Percentiles rank a stretch among this genome's conserved stretches.
Evolutionary conservation across 1,140 invertebrate species (phyloP).

Genomic region (Bombus consobrinus): DNA sequence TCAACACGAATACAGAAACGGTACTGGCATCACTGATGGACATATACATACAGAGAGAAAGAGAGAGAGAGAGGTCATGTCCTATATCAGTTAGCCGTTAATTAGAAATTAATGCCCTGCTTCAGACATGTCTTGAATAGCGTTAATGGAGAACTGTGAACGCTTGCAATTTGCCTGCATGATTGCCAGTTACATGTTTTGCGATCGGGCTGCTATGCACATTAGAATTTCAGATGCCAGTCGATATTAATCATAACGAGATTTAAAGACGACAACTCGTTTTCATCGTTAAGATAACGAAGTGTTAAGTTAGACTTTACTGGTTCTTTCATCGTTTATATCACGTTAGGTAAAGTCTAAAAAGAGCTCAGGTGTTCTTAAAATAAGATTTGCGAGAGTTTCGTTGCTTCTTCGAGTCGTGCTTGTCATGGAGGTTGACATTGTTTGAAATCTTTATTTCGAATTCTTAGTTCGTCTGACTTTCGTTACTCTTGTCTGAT

Average conservation of each 20-base stretch:
- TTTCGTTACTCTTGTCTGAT: neutral
- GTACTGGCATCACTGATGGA: neutral
- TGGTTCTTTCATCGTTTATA: neutral
- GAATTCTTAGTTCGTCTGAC: neutral
- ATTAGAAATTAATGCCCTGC: conserved; percentile 76
- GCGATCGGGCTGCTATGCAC: conserved; percentile 31
- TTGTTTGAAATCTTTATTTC: neutral
- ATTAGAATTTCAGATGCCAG: neutral
- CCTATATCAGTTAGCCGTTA: conserved; percentile 69
- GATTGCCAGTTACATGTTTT: conserved; percentile 22
- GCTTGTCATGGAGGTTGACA: neutral
- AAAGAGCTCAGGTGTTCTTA: neutral
- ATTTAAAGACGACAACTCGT: neutral
- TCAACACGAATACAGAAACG: neutral
- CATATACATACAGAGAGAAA: too few relatives aligned
- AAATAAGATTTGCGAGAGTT: neutral
- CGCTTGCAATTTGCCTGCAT: conserved; percentile 40
- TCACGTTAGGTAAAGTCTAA: neutral
- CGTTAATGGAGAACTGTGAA: conserved; percentile 67
- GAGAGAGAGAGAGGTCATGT: neutral
- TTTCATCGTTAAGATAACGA: neutral
- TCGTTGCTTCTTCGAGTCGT: too few relatives aligned
- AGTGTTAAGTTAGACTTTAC: neutral
- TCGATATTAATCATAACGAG: neutral
- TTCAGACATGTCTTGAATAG: conserved; percentile 67